phyloP scores from a whole-genome alignment of 2,797 vertebrate genomes.

The Calcarius lapponicus region DNA sequence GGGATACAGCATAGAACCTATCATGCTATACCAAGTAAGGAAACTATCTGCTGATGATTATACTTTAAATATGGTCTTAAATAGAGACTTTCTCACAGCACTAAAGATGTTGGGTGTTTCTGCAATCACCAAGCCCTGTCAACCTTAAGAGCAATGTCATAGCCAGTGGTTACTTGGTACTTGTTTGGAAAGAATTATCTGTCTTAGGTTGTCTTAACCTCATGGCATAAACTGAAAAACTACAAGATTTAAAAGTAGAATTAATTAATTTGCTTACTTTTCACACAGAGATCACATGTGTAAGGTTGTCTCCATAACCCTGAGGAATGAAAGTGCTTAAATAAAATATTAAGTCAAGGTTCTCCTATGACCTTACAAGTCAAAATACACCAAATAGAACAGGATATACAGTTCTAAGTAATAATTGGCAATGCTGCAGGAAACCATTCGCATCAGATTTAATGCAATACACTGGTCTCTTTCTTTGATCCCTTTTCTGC shows the following conservation, averaged over 20 bases:
- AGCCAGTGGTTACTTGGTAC: background rate
- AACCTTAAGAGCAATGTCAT: background rate
- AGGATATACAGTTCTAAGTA: background rate
- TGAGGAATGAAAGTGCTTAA: background rate
- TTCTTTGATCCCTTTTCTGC: background rate
- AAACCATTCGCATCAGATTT: background rate
- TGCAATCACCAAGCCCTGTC: background rate
- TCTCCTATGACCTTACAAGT: background rate
- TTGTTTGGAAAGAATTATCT: background rate
- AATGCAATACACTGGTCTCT: background rate
- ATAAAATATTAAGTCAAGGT: background rate
- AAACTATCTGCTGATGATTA: background rate
- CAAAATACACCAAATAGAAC: background rate
- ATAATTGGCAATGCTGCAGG: background rate
- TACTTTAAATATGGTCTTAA: background rate
- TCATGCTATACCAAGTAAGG: constrained; percentile 96
- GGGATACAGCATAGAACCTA: constrained; percentile 89
- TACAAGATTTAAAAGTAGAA: background rate
- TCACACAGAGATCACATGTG: background rate
- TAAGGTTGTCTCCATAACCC: background rate
- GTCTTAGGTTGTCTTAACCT: background rate
- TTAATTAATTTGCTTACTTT: background rate
- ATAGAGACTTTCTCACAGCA: background rate
- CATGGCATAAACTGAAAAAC: background rate
- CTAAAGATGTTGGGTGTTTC: background rate